phyloP scores from a whole-genome alignment of 2,888 invertebrate genomes.

The Zele albiditarsus region DNA sequence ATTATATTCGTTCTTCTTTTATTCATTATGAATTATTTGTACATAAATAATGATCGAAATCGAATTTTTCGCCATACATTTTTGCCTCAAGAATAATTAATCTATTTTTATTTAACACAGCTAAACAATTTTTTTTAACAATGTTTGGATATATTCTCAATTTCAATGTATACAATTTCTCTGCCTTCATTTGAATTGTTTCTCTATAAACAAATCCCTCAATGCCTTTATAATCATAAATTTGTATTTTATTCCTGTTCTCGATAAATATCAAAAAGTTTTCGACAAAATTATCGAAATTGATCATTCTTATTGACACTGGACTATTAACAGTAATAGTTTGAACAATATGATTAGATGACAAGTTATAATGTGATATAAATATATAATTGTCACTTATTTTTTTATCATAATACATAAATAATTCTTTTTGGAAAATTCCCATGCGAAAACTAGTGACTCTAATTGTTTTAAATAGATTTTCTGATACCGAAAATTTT shows the following conservation, averaged over 20 bases:
- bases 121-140: conserved; percentile 62
- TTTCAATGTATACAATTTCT: conserved; percentile 66
- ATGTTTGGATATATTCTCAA: conserved; percentile 60
- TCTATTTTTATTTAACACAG: conserved; percentile 66
- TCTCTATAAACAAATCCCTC: conserved; percentile 72
- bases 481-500: conserved; percentile 3
- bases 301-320: conserved; percentile 68
- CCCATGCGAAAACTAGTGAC: conserved; percentile 58
- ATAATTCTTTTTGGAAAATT: conserved; percentile 53
- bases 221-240: conserved; percentile 74
- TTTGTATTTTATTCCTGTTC: conserved; percentile 66
- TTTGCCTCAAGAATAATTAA: conserved; percentile 71
- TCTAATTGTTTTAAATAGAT: conserved; percentile 40
- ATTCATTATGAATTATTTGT: not conserved
- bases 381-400: conserved; percentile 58
- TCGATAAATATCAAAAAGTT: conserved; percentile 62
- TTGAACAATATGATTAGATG: conserved; percentile 74
- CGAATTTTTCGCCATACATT: conserved; percentile 72
- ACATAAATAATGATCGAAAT: conserved; percentile 38
- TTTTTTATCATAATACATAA: conserved; percentile 55
- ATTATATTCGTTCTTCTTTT: conserved; percentile 1
- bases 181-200: conserved; percentile 65
- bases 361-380: conserved; percentile 65
- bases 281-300: conserved; percentile 59
- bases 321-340: conserved; percentile 74